These are phyloP conservation scores for Neuroscelio doddi DNA, from an alignment of 2,888 invertebrate species.

Conservation along the genomic window DNA sequence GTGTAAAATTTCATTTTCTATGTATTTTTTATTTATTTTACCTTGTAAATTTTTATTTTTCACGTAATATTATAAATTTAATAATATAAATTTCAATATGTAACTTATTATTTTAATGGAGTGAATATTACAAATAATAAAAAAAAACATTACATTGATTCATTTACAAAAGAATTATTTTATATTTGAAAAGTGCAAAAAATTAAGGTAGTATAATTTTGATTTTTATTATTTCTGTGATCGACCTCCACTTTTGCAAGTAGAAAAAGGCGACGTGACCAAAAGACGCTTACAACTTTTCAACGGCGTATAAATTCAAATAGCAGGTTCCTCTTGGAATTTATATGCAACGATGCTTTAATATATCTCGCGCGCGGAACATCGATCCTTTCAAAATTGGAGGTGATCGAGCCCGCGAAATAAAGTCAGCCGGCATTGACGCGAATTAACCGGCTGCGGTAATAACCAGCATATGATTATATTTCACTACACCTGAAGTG, in stretches of 20 bases:
- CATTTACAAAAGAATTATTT: no score
- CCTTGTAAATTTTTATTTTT: no score
- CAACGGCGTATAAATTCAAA: conserved; percentile 41
- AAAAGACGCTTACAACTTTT: conserved; percentile 42
- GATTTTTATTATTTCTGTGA: conserved; percentile 13
- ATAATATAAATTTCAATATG: no score
- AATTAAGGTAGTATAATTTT: background rate
- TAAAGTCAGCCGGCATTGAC: conserved; percentile 44
- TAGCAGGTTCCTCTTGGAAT: conserved; percentile 41
- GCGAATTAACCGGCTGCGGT: conserved; percentile 36
- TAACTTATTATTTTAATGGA: no score
- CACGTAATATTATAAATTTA: no score
- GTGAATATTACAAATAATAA: no score
- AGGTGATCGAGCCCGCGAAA: conserved; percentile 41
- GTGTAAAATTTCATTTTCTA: no score
- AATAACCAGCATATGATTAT: conserved; percentile 35
- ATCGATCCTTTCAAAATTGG: conserved; percentile 46
- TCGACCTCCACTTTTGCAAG: conserved; percentile 22
- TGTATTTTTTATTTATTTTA: no score
- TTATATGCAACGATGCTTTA: conserved; percentile 46
- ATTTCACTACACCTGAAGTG: conserved; percentile 20
- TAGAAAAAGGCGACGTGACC: conserved; percentile 26
- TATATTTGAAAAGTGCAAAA: no score
- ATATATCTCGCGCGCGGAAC: conserved; percentile 45
- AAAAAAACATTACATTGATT: no score